A percentile compares a stretch with the other conserved stretches of the same genome.
Conservation (phyloP, 2,888 invertebrate species). For the Pachymerium ferrugineum region DNA sequence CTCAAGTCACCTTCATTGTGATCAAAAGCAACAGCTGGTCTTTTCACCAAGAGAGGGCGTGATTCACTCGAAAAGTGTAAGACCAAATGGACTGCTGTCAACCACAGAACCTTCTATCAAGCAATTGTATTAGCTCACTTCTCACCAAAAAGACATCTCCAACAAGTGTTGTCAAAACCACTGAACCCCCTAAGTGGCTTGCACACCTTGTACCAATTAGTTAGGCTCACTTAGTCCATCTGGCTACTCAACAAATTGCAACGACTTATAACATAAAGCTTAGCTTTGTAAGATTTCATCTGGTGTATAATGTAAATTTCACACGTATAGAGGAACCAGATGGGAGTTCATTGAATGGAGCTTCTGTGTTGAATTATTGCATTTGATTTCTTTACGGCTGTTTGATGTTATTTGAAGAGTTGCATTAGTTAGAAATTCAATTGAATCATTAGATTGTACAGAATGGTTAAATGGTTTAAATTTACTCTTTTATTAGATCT, state of each 20-base stretch:
- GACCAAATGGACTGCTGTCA: constrained; percentile 4
- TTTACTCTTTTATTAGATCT: no score
- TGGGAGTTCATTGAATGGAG: no score
- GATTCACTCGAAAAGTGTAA: background rate
- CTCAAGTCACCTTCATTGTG: background rate
- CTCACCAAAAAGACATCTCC: constrained; percentile 4
- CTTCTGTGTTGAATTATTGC: no score
- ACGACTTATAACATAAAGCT: no score
- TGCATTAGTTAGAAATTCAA: no score
- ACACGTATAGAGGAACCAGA: no score
- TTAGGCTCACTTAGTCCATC: background rate
- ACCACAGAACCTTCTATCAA: background rate
- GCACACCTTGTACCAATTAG: constrained; percentile 4
- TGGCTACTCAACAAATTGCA: background rate
- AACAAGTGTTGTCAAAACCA: constrained; percentile 8
- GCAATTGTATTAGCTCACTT: constrained; percentile 8
- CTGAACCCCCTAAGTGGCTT: background rate
- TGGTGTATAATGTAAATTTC: no score
- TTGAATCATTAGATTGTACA: no score
- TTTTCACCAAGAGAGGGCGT: background rate
- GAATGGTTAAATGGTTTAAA: no score
- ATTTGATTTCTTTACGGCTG: no score
- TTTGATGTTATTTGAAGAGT: no score
- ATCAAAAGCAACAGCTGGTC: background rate
- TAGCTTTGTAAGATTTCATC: no score